Conservation (phyloP, 2,888 invertebrate species). For the Macropis europaea region DNA sequence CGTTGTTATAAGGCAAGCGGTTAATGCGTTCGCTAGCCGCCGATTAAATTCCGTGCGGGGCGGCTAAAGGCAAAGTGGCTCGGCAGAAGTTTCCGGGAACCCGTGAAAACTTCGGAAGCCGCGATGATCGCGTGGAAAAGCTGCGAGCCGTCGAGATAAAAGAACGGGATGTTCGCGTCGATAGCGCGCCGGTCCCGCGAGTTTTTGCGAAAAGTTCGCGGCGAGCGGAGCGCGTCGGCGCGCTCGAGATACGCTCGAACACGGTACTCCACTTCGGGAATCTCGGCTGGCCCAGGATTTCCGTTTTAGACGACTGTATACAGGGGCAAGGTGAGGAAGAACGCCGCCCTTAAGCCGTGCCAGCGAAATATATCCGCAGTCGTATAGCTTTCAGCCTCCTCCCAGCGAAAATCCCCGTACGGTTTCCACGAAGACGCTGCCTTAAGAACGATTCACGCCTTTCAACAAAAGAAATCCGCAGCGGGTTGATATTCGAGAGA, state of each 20-base stretch:
- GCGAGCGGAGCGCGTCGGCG: neutral
- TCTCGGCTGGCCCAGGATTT: conserved; percentile 64
- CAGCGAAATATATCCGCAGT: conserved; percentile 44
- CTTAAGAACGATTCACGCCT: neutral
- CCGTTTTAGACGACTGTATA: conserved; percentile 49
- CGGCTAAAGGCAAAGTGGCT: no score
- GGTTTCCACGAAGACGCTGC: neutral
- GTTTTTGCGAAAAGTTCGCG: no score
- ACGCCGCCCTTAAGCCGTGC: conserved; percentile 31
- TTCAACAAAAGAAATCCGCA: neutral
- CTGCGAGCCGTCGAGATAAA: no score
- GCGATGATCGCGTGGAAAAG: no score
- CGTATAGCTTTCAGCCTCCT: conserved; percentile 39
- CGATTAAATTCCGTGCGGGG: no score
- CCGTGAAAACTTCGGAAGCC: conserved; percentile 4
- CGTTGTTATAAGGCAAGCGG: no score
- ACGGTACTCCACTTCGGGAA: conserved; percentile 71
- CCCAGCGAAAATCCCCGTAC: conserved; percentile 6
- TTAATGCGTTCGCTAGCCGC: no score
- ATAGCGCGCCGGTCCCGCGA: no score
- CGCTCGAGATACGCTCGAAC: conserved; percentile 63
- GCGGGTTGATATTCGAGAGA: no score
- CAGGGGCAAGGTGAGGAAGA: conserved; percentile 7
- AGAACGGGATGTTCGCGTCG: no score
- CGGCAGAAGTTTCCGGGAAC: conserved; percentile 21